Base-by-base conservation (phyloP, 2,888 invertebrate genomes). In the Adela reaumurella region DNA sequence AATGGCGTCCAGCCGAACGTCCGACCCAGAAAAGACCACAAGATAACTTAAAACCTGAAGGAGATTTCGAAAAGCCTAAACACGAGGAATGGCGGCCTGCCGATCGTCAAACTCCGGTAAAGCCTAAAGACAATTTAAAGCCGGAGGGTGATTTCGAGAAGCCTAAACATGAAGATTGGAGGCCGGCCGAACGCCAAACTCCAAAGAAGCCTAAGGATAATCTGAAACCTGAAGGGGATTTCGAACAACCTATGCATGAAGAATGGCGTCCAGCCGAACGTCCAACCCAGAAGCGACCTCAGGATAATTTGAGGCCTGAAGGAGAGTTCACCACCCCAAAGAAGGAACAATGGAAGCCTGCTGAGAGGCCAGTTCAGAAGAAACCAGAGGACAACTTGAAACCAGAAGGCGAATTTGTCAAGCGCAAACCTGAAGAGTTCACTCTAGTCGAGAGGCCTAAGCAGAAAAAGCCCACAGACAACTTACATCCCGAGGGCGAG, bases 201-300 rank as follows among this genome's bases (percentile, higher is more conserved):
- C 69, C 67, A 3, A 81, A 69, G 54, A 86, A 78, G 55, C 88
- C 84, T 0, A 65, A 77, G 55, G 86, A 74, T 52, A 85, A 85
- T 55, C 58, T 85, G 0, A 71, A 64, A 51, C 74, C 81, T 0
- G 84, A 85, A 62, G 85, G 85, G 1, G 78, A 81, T 0, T 84
- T 84, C 57, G 68, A 76, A 50, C 61, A 64, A 29, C 79, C 80
- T 0, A 68, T 70, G 49, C 56, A 68, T 57, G 66, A 67, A 1
- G 53, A 59, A 24, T 76, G 66, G 60, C 57, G 58, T 1, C 76
- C 79, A 1, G 80, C 70, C 2, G 82, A 78, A 47, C 55, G 54
- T 47, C 68, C 52, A 5, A 53, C 54, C 8, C 67, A 61, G 19
- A 66, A 58, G 1, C 67, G 62, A 24, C 74, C 70, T 0, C 53